These are phyloP conservation scores for Cinara cedri DNA, from an alignment of 2,888 invertebrate species.

Conservation along the genomic window DNA sequence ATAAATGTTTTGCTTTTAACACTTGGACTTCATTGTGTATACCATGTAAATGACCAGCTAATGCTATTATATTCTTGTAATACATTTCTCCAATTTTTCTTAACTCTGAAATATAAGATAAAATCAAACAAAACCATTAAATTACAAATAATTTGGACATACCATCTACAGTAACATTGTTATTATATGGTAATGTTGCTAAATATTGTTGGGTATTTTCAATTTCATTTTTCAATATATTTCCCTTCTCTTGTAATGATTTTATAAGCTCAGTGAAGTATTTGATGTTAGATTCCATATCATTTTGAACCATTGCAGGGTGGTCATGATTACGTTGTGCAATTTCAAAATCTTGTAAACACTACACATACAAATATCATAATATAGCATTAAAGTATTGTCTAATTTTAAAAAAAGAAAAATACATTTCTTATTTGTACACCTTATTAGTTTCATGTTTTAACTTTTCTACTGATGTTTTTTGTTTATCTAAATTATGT, in stretches of 20 bases:
- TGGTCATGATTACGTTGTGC: constrained; percentile 55
- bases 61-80: constrained; percentile 54
- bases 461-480: constrained; percentile 46
- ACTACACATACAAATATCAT: constrained; percentile 30
- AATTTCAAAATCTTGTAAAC: constrained; percentile 56
- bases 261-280: constrained; percentile 49
- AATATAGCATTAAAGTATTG: neutral
- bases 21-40: constrained; percentile 53
- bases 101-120: constrained; percentile 15
- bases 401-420: neutral
- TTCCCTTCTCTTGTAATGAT: constrained; percentile 54
- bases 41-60: constrained; percentile 51
- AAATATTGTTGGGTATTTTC: constrained; percentile 55
- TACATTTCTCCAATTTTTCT: constrained; percentile 55
- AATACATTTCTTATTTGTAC: neutral
- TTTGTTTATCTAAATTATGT: constrained; percentile 54
- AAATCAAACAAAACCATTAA: neutral
- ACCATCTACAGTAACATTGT: constrained; percentile 51
- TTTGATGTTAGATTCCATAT: constrained; percentile 55
- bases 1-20: constrained; percentile 51
- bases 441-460: constrained; percentile 52
- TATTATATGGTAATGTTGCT: constrained; percentile 51
- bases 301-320: constrained; percentile 53
- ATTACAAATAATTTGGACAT: neutral
- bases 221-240: constrained; percentile 51